Percentiles rank a stretch among this genome's conserved stretches.
phyloP scores from a whole-genome alignment of 2,797 vertebrate genomes.

The Lacerta bilineata region DNA sequence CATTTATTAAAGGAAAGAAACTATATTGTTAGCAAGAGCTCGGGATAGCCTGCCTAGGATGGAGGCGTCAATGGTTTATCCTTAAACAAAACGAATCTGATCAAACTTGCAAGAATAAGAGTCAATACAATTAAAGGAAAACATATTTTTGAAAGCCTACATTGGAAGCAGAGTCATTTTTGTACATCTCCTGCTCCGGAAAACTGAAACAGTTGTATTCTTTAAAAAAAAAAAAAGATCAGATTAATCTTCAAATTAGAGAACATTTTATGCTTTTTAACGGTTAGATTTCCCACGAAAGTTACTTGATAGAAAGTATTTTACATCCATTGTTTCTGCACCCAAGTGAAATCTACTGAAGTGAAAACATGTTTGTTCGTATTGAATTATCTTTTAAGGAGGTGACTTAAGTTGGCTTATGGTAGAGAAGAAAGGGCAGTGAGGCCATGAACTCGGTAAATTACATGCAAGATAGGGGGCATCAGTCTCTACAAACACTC shows the following conservation, averaged over 20 bases:
- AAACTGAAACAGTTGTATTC: neutral
- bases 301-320: neutral
- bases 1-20: neutral
- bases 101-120: neutral
- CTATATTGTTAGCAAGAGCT: neutral
- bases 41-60: neutral
- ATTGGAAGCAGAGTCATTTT: neutral
- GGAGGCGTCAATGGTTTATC: neutral
- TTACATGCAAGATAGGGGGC: too few relatives aligned
- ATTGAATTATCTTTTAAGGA: neutral
- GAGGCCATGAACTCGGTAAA: neutral
- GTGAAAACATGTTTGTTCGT: neutral
- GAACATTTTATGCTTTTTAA: neutral
- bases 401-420: neutral
- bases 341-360: neutral
- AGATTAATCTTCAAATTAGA: neutral
- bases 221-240: too few relatives aligned
- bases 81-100: fast-evolving
- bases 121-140: neutral
- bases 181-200: neutral
- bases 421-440: neutral
- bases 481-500: neutral
- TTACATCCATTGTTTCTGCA: neutral
- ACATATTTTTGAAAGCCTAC: neutral
- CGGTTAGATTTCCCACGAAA: neutral